Evolutionary conservation across 2,113 vertebrate genomes (phyloP), one percentile per base, ranked within the genome.

Genomic region (Etia nguti): DNA sequence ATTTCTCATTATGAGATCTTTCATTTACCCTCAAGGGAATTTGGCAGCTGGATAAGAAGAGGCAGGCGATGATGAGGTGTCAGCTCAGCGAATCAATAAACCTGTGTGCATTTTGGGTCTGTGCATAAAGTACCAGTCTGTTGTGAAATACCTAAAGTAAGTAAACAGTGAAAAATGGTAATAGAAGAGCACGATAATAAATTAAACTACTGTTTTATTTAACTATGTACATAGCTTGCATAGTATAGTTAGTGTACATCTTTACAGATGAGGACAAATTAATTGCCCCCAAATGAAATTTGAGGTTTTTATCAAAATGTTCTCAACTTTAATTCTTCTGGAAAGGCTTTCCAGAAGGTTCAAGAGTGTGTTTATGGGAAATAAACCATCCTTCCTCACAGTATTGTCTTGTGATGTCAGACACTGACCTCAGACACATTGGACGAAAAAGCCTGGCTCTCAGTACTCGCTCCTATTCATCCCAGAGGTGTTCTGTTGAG

Each of bases 1-100:
- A 86, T 86, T 87, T 94, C 82, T 93, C 83, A 93, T 95, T 90
- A 94, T 82, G 34, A 81, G 85, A 87, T 87, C 86, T 86, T 90
- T 68, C 88, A 86, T 88, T 92, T 88, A 93, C 86, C 93, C 84
- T 86, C 13, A 31, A 86, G 82, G 79, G 79, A 91, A 89, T 81
- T 86, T 68, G 34, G 46, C 50, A 85, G 75, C 48, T 56, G 60
- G 82, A 88, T 93, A 80, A 88, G 79, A 62, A 24, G 81, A 86
- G 85, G 54, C 46, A 80, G 75, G 24, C 18, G 5, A 73, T 38
- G 79, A 85, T 46, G 65, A 62, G 81, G 85, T 75, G 83, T 57
- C 73, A 26, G 85, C 52, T 70, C 75, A 87, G 43, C 34, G 13
- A 90, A 84, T 84, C 86, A 88, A 90, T 95, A 92, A 62, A 24